Evolutionary conservation across 2,797 vertebrate species (phyloP).

Genomic region (Dryobates pubescens): DNA sequence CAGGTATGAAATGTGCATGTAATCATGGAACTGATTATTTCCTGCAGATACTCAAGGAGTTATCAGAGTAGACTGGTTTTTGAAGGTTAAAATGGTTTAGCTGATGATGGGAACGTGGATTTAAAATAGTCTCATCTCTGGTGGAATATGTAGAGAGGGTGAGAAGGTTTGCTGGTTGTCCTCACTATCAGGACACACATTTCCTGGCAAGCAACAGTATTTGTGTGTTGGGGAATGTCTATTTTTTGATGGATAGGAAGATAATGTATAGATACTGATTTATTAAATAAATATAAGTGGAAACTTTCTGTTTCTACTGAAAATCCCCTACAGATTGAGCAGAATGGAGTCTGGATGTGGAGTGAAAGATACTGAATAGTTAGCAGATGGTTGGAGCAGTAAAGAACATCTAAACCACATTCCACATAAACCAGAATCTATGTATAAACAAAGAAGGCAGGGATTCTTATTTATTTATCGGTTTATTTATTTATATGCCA

Average conservation of each 20-base stretch:
- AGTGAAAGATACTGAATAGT: neutral
- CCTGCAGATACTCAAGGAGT: neutral
- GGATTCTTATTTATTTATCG: neutral
- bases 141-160: neutral
- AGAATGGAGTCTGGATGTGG: neutral
- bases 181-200: neutral
- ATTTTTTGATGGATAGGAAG: neutral
- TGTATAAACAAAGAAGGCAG: neutral
- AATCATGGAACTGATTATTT: neutral
- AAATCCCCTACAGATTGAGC: neutral
- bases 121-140: neutral
- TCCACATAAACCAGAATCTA: neutral
- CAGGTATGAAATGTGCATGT: neutral
- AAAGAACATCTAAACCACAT: neutral
- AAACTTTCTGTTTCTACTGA: neutral
- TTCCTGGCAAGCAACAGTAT: neutral
- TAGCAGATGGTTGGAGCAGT: neutral
- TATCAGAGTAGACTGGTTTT: neutral
- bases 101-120: neutral
- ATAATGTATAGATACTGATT: neutral
- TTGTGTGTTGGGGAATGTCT: neutral
- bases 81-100: neutral
- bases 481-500: neutral
- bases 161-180: neutral
- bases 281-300: neutral